phyloP scores from a whole-genome alignment of 2,113 vertebrate species.

The Speoplatyrhinus poulsoni region DNA sequence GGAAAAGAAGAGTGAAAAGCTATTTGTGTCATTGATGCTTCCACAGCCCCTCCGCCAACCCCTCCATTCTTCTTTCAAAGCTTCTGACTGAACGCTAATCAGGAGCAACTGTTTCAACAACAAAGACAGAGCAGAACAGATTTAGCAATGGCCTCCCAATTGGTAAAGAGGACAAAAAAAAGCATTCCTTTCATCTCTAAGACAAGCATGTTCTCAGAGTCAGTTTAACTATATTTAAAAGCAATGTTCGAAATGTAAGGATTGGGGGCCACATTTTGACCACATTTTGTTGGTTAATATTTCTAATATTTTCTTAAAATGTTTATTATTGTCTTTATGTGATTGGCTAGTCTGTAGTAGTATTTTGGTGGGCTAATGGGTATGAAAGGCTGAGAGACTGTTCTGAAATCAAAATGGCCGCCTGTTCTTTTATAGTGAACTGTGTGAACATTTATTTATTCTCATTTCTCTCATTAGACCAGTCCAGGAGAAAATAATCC shows the following conservation, averaged over 20 bases:
- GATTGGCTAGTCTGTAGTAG: no score
- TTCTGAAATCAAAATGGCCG: neutral
- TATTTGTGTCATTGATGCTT: conserved; percentile 78
- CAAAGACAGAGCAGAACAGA: conserved; percentile 57
- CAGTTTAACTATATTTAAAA: conserved; percentile 14
- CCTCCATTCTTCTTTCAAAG: conserved; percentile 59
- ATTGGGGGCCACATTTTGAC: no score
- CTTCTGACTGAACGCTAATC: conserved; percentile 72
- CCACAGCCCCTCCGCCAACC: conserved; percentile 50
- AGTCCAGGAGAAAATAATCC: neutral
- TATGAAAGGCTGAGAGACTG: no score
- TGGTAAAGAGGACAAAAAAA: conserved; percentile 54
- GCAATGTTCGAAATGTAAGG: no score
- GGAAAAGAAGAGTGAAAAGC: conserved; percentile 64
- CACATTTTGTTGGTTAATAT: no score
- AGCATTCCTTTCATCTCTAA: conserved; percentile 9
- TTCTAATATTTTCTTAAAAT: no score
- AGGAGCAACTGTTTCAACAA: conserved; percentile 82
- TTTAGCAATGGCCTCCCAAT: conserved; percentile 48
- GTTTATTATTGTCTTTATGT: no score
- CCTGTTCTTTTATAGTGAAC: neutral
- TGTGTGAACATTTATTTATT: neutral
- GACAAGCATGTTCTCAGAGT: conserved; percentile 3
- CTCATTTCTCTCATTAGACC: neutral
- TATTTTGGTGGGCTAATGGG: no score